These are phyloP conservation scores for Thalassoma bifasciatum DNA, from an alignment of 2,113 vertebrate genomes.

Conservation along the genomic window DNA sequence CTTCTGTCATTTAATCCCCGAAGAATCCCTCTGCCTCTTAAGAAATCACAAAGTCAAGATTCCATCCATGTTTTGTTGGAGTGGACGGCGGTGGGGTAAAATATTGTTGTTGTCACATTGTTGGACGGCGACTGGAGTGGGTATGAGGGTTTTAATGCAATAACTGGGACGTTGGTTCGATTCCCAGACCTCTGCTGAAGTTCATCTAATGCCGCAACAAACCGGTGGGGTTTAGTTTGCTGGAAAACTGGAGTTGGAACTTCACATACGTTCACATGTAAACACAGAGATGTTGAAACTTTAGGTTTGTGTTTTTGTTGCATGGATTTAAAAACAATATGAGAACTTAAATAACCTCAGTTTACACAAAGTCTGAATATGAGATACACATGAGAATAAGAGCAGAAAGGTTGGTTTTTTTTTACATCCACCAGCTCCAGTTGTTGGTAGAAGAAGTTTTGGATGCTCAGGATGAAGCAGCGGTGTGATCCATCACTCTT, in stretches of 20 bases:
- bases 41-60: conserved; percentile 9
- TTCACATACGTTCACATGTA: conserved; percentile 5
- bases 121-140: conserved; percentile 32
- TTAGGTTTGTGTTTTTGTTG: no score
- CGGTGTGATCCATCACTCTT: conserved; percentile 50
- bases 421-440: no score
- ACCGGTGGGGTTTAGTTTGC: conserved; percentile 31
- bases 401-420: no score
- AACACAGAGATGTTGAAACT: background rate
- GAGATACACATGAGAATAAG: no score
- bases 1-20: conserved; percentile 34
- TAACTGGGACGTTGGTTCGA: conserved; percentile 46
- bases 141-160: conserved; percentile 34
- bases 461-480: background rate
- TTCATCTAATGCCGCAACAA: conserved; percentile 36
- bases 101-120: conserved; percentile 49
- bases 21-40: background rate
- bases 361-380: no score
- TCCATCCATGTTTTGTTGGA: conserved; percentile 23
- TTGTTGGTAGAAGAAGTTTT: conserved; percentile 10
- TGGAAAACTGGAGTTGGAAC: conserved; percentile 54
- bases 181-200: conserved; percentile 51
- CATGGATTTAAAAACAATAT: no score
- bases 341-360: no score
- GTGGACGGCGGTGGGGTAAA: conserved; percentile 14